Evolutionary conservation across 2,888 invertebrate genomes (phyloP), one percentile per base, ranked within the genome.

Genomic region (Hedya salicella): DNA sequence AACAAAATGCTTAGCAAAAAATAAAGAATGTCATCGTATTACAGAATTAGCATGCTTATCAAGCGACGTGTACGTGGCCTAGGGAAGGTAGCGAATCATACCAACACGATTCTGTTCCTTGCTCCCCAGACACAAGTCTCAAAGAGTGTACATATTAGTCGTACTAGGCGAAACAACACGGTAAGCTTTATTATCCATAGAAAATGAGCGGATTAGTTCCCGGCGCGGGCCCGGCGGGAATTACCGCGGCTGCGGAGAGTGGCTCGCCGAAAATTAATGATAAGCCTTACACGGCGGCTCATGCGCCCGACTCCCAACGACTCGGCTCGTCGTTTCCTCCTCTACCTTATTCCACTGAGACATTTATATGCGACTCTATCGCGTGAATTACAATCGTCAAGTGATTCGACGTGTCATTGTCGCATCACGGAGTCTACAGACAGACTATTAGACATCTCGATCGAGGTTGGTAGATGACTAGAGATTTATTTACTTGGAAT

Each of bases 121-220:
- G n/a, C 13, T 21, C 3, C 48, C 21, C 1, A 13, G 19, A 11
- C 5, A 21, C 21, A 48, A 48, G 21, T 5, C 2, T 21, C n/a
- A 19, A 21, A 44, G 11, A 13, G 48, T n/a, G 48, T 11, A 11
- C 21, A 48, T n/a, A 21, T 48, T 48, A n/a, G n/a, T n/a, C n/a
- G n/a, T n/a, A 6, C 9, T 36, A 21, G 21, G 21, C 21, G 48
- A 21, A 48, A 48, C 48, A 36, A 11, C 36, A 36, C 19, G n/a
- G 21, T 48, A 48, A 48, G 48, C 48, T 48, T 21, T 48, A 48
- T 48, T 48, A 48, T 48, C 48, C 48, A 13, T 48, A 21, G 21
- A 48, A 21, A 48, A 48, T 48, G 48, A 48, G 48, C 21, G 48
- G 48, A 48, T 48, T 48, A 48, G 21, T 48, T 19, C 21, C 5